A percentile compares a stretch with the other conserved stretches of the same genome.
Conservation (phyloP, 2,888 invertebrate genomes). For the Dolichopus griseipennis region DNA sequence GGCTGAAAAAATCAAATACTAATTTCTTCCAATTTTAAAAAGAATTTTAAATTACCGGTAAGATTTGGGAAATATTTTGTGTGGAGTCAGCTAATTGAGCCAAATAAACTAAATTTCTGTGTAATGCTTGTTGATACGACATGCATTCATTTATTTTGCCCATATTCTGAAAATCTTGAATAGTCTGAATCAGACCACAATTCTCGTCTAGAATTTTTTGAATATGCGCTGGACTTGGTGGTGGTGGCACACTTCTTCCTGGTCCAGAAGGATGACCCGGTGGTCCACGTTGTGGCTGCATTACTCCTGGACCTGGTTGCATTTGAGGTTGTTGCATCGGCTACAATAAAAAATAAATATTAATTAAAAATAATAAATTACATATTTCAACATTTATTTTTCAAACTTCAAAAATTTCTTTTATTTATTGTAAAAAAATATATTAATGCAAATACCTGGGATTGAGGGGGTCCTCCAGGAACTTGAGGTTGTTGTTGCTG, state of each 20-base stretch:
- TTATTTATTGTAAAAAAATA: too few species aligned
- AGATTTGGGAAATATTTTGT: slow-evolving; percentile 80
- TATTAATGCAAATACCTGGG: background rate
- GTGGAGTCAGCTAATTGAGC: slow-evolving; percentile 95
- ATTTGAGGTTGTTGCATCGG: background rate
- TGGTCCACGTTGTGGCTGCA: background rate
- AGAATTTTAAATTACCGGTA: slow-evolving; percentile 60
- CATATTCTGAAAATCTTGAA: slow-evolving; percentile 92
- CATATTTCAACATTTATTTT: too few species aligned
- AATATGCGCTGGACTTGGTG: slow-evolving; percentile 75
- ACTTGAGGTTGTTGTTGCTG: background rate
- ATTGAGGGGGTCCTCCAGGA: background rate
- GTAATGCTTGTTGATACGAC: slow-evolving; percentile 88
- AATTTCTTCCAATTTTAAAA: background rate
- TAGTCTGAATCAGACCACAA: slow-evolving; percentile 90
- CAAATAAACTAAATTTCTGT: slow-evolving; percentile 90
- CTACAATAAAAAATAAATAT: background rate
- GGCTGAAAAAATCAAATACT: slow-evolving; percentile 40
- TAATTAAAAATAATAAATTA: too few species aligned
- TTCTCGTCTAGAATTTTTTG: slow-evolving; percentile 97
- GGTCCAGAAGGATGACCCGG: background rate
- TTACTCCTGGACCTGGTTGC: background rate
- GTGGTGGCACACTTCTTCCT: slow-evolving; percentile 45
- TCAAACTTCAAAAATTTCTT: too few species aligned
- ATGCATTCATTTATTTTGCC: slow-evolving; percentile 89